Base-by-base conservation (phyloP, 53 echinoderm and acorn worm genomes). In the Henricia sp. region DNA sequence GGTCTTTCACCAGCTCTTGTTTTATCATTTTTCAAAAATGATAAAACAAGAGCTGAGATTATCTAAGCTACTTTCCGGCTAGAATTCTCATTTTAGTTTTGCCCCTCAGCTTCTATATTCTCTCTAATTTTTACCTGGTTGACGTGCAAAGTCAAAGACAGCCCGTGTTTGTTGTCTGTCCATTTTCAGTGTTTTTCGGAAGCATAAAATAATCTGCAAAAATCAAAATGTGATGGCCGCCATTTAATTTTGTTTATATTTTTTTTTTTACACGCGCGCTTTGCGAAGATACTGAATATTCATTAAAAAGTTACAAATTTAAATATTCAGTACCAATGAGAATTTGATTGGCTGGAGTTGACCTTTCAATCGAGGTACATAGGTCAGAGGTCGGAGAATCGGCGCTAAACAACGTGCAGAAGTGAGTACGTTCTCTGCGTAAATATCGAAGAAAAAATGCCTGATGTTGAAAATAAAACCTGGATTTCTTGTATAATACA, bases 81-180 rank as follows among this genome's bases (percentile, higher is more conserved):
- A n/a, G n/a, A n/a, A n/a, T 28, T 28, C 33, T 14, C 11, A 32
- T 67, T 35, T 35, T 27, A 8, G 19, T 27, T 32, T 32, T 30
- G 33, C 19, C 67, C 13, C 3, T 19, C 25, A 27, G 4, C 33
- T 9, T 60, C 62, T 13, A 9, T 13, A 11, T 66, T 33, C 13
- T 6, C 26, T 17, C 26, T 66, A 9, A 66, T 66, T 11, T 35
- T 66, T 82, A 88, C 88, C 88, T 82, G 88, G 88, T 51, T 88
- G 88, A 43, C 88, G 82, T 27, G 88, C 82, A 70, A 71, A 88
- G 5, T 70, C 71, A 24, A 59, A 88, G 5, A 82, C 71, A 24
- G 70, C 62, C 26, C 88, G 70, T 56, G 82, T 69, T 62, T 56
- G 80, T 12, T 82, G 88, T 16, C 46, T 71, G 0, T 88, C 88